phyloP scores from a whole-genome alignment of 2,888 invertebrate species.

The Druceiella hillmani region DNA sequence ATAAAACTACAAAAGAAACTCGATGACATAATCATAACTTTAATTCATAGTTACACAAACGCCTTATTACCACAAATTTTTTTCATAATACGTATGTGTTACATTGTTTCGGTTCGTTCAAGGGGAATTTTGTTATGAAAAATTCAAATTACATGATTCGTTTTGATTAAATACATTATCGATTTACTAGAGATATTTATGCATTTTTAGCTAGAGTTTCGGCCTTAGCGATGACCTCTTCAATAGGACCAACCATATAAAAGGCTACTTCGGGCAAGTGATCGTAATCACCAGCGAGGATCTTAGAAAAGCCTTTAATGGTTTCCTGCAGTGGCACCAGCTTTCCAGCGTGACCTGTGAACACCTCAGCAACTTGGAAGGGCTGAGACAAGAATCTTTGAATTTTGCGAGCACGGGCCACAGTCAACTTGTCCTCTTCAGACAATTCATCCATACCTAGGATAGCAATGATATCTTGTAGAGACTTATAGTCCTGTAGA shows the following conservation, averaged over 20 bases:
- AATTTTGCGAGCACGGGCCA: conserved; percentile 91
- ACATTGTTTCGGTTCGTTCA: too few relatives aligned
- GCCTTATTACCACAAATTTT: too few relatives aligned
- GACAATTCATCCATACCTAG: conserved; percentile 93
- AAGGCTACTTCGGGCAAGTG: conserved; percentile 91
- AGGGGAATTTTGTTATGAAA: too few relatives aligned
- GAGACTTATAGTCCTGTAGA: conserved; percentile 74
- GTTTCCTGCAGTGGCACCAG: conserved; percentile 83
- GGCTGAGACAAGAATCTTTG: conserved; percentile 93
- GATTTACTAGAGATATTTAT: too few relatives aligned
- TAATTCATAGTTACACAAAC: too few relatives aligned
- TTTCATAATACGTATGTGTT: too few relatives aligned
- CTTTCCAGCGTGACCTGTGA: conserved; percentile 89
- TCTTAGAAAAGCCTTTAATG: conserved; percentile 82
- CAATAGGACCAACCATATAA: conserved; percentile 94
- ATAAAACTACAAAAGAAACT: too few relatives aligned
- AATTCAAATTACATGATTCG: too few relatives aligned
- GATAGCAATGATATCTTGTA: conserved; percentile 88
- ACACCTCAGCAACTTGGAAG: conserved; percentile 90
- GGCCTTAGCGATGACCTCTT: conserved; percentile 82
- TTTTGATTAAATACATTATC: too few relatives aligned
- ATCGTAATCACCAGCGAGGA: conserved; percentile 80
- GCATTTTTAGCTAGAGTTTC: conserved; percentile 61
- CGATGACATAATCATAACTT: too few relatives aligned
- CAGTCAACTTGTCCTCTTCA: conserved; percentile 91